Base-by-base conservation (phyloP, 2,113 vertebrate genomes). In the Lynx canadensis region DNA sequence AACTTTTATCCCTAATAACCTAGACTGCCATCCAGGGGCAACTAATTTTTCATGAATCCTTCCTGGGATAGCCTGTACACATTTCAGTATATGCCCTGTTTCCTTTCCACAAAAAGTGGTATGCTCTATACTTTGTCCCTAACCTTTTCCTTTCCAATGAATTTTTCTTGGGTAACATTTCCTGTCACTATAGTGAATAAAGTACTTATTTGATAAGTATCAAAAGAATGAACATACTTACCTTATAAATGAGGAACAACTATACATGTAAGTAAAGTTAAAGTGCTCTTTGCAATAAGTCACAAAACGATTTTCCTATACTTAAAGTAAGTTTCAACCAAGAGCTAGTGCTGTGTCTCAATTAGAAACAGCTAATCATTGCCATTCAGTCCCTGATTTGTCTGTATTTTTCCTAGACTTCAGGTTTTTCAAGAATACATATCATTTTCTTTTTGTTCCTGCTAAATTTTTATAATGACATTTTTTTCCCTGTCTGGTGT, bases 321-420 rank as follows among this genome's bases (percentile, higher is more conserved):
- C 74, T 94, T 82, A n/a, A 89, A 89, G 57, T 84, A 89, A 33
- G 7, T 91, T 87, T 94, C 19, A 48, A 2, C 52, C 36, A 38
- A 69, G 23, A 79, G 21, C 21, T 69, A n/a, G 36, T 86, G 36
- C 9, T 87, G 25, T 38, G 48, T 68, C 33, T 65, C 21, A 82
- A 60, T 69, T 25, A 81, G 45, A 19, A 93, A 74, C 41, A 73
- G 38, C 27, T 27, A 82, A 74, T 69, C 33, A 41, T 57, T 95
- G 81, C 45, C 76, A 87, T 52, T 74, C 38, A 76, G 68, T 31
- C 38, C 33, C 48, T 33, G 63, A 79, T 71, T 82, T 88, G 41
- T 88, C 36, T 83, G 38, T 82, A 52, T 38, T 78, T 85, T 95
- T 82, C 38, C 87, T n/a, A 82, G 57, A 50, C 27, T 97, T 68